Evolutionary conservation across 1,140 invertebrate species (phyloP).

Genomic region (Physella acuta): DNA sequence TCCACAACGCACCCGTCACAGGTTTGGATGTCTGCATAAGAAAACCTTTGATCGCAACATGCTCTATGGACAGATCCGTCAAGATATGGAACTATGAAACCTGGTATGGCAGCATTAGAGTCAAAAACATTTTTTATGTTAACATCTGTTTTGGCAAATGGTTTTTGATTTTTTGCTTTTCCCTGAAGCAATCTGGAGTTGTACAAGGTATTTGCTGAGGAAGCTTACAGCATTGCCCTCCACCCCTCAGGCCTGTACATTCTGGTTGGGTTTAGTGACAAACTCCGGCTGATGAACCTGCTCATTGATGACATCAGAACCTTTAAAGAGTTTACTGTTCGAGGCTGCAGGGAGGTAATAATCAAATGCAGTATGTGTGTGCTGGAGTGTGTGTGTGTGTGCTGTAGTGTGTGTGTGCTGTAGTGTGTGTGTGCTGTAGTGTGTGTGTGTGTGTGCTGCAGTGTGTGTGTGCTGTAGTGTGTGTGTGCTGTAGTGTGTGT

Average conservation of each 20-base stretch:
- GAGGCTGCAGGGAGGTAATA: conserved; percentile 69
- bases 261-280: conserved; percentile 86
- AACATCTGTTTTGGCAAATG: not conserved
- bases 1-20: conserved; percentile 79
- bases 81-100: conserved; percentile 89
- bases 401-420: too few relatives aligned
- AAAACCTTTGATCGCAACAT: conserved; percentile 85
- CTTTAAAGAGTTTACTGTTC: conserved; percentile 74
- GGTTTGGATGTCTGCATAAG: conserved; percentile 80
- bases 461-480: too few relatives aligned
- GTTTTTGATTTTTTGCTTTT: not conserved
- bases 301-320: conserved; percentile 83
- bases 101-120: conserved; percentile 38
- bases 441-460: too few relatives aligned
- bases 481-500: too few relatives aligned
- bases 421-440: too few relatives aligned
- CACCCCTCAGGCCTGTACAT: conserved; percentile 84
- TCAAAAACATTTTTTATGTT: not conserved
- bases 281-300: conserved; percentile 81
- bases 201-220: conserved; percentile 78
- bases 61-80: conserved; percentile 79
- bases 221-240: conserved; percentile 75
- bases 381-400: too few relatives aligned
- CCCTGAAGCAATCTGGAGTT: conserved; percentile 67
- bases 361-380: too few relatives aligned